Conservation (phyloP, 2,797 vertebrate genomes). For the Schizopygopsis pylzovi region DNA sequence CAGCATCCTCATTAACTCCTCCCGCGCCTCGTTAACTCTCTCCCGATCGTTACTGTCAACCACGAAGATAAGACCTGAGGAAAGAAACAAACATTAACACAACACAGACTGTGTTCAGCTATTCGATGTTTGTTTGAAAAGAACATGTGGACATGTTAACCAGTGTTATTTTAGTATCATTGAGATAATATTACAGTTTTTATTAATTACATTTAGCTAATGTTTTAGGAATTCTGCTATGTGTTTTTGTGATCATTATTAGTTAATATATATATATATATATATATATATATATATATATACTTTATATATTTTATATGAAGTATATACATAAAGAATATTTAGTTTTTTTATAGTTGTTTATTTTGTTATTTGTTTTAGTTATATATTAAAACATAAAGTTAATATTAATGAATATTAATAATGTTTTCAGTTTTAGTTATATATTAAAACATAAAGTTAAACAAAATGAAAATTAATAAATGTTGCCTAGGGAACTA, state of each 20-base stretch:
- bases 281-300: too few species aligned
- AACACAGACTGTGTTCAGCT: background rate
- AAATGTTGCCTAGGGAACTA: background rate
- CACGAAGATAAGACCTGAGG: slow-evolving; percentile 93
- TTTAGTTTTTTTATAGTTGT: background rate
- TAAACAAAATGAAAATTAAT: background rate
- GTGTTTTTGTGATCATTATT: background rate
- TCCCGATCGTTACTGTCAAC: slow-evolving; percentile 98
- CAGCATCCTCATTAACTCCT: slow-evolving; percentile 98
- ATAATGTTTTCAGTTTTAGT: too few species aligned
- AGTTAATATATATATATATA: background rate
- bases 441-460: too few species aligned
- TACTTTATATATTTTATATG: background rate
- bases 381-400: background rate
- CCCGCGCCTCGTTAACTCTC: slow-evolving; percentile 94
- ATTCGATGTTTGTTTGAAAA: background rate
- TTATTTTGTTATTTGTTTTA: background rate
- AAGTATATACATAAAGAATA: background rate
- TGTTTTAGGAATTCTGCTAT: background rate
- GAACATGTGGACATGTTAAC: background rate
- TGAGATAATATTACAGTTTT: background rate
- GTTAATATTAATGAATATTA: too few species aligned
- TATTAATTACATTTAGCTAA: background rate
- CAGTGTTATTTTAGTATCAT: background rate
- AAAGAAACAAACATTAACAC: background rate